A percentile compares a stretch with the other conserved stretches of the same genome.
phyloP scores from a whole-genome alignment of 2,113 vertebrate genomes.

The Callospermophilus lateralis region DNA sequence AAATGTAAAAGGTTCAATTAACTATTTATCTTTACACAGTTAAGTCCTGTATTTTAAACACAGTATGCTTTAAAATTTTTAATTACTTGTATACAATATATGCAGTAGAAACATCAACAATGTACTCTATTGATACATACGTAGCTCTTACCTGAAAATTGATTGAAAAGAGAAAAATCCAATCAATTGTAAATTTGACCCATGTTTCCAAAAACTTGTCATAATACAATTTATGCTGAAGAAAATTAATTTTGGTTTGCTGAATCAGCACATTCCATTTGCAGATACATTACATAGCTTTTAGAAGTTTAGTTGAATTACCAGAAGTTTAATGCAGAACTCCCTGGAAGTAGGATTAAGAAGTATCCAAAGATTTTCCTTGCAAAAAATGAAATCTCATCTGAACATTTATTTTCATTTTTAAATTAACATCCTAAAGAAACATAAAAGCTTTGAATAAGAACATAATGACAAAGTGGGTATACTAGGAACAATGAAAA shows the following conservation, averaged over 20 bases:
- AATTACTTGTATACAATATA: slow-evolving; percentile 11
- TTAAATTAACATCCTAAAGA: slow-evolving; percentile 31
- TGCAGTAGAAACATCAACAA: slow-evolving; percentile 32
- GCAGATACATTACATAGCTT: slow-evolving; percentile 38
- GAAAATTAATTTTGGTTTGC: slow-evolving; percentile 58
- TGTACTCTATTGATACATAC: neutral
- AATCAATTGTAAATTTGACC: slow-evolving; percentile 34
- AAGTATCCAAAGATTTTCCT: neutral
- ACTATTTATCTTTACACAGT: slow-evolving; percentile 57
- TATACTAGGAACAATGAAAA: neutral
- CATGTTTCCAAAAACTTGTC: neutral
- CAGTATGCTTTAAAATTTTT: neutral
- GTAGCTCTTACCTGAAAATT: slow-evolving; percentile 23
- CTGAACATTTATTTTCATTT: slow-evolving; percentile 40
- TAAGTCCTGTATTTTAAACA: slow-evolving; percentile 47
- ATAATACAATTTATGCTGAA: slow-evolving; percentile 44
- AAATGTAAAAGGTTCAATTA: slow-evolving; percentile 31
- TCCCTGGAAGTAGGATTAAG: slow-evolving; percentile 52
- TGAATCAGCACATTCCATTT: slow-evolving; percentile 75
- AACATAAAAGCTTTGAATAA: neutral
- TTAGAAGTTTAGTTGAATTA: slow-evolving; percentile 54
- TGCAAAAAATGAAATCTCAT: slow-evolving; percentile 58
- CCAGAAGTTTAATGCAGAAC: slow-evolving; percentile 54
- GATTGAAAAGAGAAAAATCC: slow-evolving; percentile 57
- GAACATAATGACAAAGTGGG: neutral